Evolutionary conservation across 2,113 vertebrate species (phyloP).

Genomic region (Ancistrus triradiatus): DNA sequence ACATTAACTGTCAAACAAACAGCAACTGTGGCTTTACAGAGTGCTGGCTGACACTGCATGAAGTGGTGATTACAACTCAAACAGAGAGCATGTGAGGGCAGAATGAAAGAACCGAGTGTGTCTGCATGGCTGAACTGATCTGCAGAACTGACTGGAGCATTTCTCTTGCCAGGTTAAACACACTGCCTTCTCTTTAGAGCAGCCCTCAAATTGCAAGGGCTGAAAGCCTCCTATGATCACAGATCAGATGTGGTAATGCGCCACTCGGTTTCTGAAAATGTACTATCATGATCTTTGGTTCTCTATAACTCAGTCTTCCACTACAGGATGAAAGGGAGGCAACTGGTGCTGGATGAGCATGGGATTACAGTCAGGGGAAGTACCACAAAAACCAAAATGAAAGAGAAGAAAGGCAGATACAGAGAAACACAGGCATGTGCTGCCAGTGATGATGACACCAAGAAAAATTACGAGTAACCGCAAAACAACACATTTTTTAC

Average conservation of each 20-base stretch:
- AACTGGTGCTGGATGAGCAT: neutral
- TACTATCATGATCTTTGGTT: neutral
- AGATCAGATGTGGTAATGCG: neutral
- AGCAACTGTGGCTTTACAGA: neutral
- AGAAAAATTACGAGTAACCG: no score
- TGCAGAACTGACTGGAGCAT: neutral
- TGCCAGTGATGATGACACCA: neutral
- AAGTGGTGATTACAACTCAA: constrained; percentile 20
- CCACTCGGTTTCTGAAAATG: neutral
- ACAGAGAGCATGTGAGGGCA: constrained; percentile 26
- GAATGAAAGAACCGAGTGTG: constrained; percentile 3
- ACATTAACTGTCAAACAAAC: neutral
- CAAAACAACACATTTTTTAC: no score
- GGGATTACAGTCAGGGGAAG: neutral
- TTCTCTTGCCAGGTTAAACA: constrained; percentile 25
- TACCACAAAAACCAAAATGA: constrained; percentile 3
- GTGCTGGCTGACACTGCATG: neutral
- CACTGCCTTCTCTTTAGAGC: constrained; percentile 10
- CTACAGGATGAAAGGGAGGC: neutral
- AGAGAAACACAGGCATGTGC: neutral
- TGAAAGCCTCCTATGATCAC: constrained; percentile 1
- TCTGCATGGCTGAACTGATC: neutral
- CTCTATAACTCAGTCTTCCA: neutral
- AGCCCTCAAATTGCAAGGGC: constrained; percentile 3
- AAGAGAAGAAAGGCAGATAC: neutral